Evolutionary conservation across 2,888 invertebrate species (phyloP), one percentile per base, ranked within the genome.

Genomic region (Aricia artaxerxes): DNA sequence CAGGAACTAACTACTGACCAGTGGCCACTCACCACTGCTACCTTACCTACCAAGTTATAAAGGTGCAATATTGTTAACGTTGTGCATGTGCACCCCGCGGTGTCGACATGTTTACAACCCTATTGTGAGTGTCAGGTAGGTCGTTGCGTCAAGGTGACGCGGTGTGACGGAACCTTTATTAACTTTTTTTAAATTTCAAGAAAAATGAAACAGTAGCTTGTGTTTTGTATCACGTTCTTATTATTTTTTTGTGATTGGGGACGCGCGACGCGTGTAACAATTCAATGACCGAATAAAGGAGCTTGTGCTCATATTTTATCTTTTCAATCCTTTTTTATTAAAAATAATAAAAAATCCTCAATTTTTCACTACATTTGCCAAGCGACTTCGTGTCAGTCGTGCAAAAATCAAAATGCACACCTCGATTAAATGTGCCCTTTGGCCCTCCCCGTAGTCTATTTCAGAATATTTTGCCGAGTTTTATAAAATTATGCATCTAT

Each of bases 91-190:
- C 64, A 11, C 31, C 64, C 64, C 11, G 31, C 11, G 64, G 64
- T 31, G 64, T 31, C 31, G 64, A 31, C 64, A 64, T 64, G 64
- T 64, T 64, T 64, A 64, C 31, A 31, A 11, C 24, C 31, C 11
- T 64, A 64, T 64, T 64, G 64, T 64, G 49, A 49, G 64, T 4
- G 64, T 1, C 64, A 64, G 64, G 31, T 64, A 61, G 60, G 16
- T 60, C 61, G n/a, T 64, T 64, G 64, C 64, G 64, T 64, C 64
- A 64, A 64, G 64, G 64, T 64, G 64, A 64, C 64, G 11, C 31
- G 64, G 64, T 64, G 64, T 64, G 64, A 64, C 64, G 31, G 31
- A n/a, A 64, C 64, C 64, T 64, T 64, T 64, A 64, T 49, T 11
- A 11, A 64, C 4, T n/a, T 64, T 64, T 64, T 64, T 64, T 64